Conservation (phyloP, 2,888 invertebrate species). For the Bugulina stolonifera region DNA sequence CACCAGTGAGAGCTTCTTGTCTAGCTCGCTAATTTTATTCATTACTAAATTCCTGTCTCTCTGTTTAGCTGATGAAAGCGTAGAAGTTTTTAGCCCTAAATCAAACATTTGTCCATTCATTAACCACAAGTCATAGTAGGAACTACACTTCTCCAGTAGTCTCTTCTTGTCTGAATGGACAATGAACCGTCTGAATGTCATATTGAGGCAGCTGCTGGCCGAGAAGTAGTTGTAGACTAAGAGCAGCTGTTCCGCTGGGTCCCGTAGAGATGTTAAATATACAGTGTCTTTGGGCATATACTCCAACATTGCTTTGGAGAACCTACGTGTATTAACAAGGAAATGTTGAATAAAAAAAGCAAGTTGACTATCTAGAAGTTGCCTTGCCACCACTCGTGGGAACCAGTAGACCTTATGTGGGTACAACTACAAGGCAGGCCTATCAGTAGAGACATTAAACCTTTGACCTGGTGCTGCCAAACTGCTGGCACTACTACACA, state of each 20-base stretch:
- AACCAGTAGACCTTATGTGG: no score
- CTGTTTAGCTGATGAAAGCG: neutral
- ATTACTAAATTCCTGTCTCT: neutral
- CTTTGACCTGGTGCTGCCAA: no score
- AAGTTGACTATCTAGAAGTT: no score
- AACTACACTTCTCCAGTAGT: neutral
- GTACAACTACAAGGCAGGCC: no score
- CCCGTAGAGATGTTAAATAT: constrained; percentile 1
- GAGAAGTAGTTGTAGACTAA: neutral
- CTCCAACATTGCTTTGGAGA: neutral
- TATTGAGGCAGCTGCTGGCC: neutral
- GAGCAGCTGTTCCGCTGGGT: neutral
- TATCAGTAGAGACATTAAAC: no score
- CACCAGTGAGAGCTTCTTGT: neutral
- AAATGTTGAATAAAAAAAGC: no score
- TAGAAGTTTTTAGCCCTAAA: neutral
- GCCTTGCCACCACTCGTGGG: no score
- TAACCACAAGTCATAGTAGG: neutral
- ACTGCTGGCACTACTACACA: no score
- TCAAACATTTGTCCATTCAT: constrained; percentile 23
- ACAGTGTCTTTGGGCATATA: constrained; percentile 20
- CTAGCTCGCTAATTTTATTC: neutral
- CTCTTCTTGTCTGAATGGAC: neutral
- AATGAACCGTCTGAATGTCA: neutral
- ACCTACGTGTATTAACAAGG: neutral